Evolutionary conservation across 2,888 invertebrate species (phyloP).

Genomic region (Chorisops tibialis): DNA sequence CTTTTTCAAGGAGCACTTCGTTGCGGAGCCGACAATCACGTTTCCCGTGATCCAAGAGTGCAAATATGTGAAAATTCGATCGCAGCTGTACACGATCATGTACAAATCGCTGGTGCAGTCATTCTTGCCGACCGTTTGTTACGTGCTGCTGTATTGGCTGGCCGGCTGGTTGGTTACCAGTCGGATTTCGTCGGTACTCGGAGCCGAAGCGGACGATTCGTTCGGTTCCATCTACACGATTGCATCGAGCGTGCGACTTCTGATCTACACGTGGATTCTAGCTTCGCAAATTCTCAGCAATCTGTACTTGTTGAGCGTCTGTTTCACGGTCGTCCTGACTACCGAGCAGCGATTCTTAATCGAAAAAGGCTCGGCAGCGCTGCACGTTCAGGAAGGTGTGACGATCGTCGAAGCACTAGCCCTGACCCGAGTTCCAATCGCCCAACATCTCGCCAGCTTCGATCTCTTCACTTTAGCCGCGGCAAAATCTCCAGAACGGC

Average conservation of each 20-base stretch:
- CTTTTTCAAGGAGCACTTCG: conserved; percentile 41
- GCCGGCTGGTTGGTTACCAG: conserved; percentile 58
- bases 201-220: conserved; percentile 47
- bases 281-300: conserved; percentile 66
- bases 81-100: conserved; percentile 57
- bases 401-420: conserved; percentile 62
- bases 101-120: conserved; percentile 60
- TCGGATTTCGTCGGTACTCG: conserved; percentile 56
- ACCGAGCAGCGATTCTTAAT: conserved; percentile 67
- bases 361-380: conserved; percentile 42
- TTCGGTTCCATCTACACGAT: conserved; percentile 47
- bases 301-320: conserved; percentile 65
- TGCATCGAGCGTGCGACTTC: conserved; percentile 46
- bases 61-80: conserved; percentile 65
- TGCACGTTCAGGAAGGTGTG: conserved; percentile 43
- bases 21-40: conserved; percentile 51
- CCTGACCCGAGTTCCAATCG: conserved; percentile 57
- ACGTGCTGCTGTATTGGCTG: conserved; percentile 60
- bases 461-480: conserved; percentile 65
- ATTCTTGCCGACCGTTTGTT: conserved; percentile 62
- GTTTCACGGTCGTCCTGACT: conserved; percentile 68
- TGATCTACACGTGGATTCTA: conserved; percentile 68
- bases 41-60: conserved; percentile 71
- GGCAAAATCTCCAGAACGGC: conserved; percentile 57
- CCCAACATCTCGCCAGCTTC: conserved; percentile 72